Base-by-base conservation (phyloP, 35 echinoderm and acorn worm genomes). In the Ptychodera flava region DNA sequence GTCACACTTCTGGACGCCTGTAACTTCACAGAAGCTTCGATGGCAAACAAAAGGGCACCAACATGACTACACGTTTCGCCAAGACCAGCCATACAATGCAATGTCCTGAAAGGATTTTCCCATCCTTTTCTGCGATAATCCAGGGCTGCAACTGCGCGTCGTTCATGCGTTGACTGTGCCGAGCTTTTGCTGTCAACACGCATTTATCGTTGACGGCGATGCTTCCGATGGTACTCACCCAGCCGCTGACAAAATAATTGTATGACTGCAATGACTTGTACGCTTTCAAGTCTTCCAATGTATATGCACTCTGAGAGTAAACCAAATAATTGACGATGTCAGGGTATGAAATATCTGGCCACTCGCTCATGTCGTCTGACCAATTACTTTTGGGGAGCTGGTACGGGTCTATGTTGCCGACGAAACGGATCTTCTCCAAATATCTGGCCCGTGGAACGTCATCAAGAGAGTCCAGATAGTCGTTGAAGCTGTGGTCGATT, bases 51-150 rank as follows among this genome's bases (percentile, higher is more conserved):
- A 29, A 91, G 34, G 31, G 89, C 34, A 31, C 30, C 53, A 34
- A 91, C 89, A 36, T 81, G 80, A 34, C 83, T 91, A 45, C 84
- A 90, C 10, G 31, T 45, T 86, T 91, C 89, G 1, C 89, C 36
- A 0, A 81, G 35, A 0, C 84, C 84, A 14, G 89, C 84, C 82
- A 90, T 86, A 38, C 89, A 90, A 81, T 77, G 78, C 89, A 90
- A 36, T 90, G 77, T 16, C 78, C 84, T 1, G 78, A 35, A 16
- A 28, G 29, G 1, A 91, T 36, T 30, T 0, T 91, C 16, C 89
- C 89, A 85, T 85, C 14, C 35, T 91, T 80, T 1, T 87, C 38
- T 31, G 78, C 34, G 33, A 91, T 91, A 32, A 91, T 33, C 78
- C 89, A 91, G 28, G 89, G 85, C 36, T 80, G 33, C 28, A 86